Base-by-base conservation (phyloP, 2,888 invertebrate species). In the Pterostichus niger region DNA sequence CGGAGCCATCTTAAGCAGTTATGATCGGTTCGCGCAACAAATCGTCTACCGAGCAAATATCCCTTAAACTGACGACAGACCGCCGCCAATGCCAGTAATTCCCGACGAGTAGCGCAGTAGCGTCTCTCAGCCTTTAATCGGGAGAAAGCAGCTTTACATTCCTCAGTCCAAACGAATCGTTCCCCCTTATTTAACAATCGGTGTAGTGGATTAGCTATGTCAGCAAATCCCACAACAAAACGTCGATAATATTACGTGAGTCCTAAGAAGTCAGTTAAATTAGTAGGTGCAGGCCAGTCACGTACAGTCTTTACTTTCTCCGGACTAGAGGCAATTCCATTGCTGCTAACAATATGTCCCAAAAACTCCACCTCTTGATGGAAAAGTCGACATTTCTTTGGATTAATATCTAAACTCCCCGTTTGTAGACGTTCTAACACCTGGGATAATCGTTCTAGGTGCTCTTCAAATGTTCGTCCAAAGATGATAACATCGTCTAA, bases 401-500 rank as follows among this genome's bases (percentile, higher is more conserved):
- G 46, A 46, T 46, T 46, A 9, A 52, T n/a, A 1, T 52, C 9
- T 13, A 52, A 15, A 13, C 52, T n/a, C 0, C 5, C 52, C 1
- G 2, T 6, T 15, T 52, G n/a, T n/a, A 52, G 5, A n/a, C 52
- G n/a, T n/a, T 52, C 13, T n/a, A 52, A 15, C 13, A 52, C 52
- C 1, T n/a, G n/a, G 2, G n/a, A 6, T 2, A 52, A 52, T 52
- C 52, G 10, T 4, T 52, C n/a, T 2, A 52, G 13, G n/a, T 52
- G 52, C 13, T 52, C 52, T 4, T 52, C 52, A 11, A 59, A 59
- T 17, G 2, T 59, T 11, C 2, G 17, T 2, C 59, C 59, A 17
- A 59, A 59, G 24, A 59, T n/a, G 52, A 52, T 9, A 0, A 52
- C n/a, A 52, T 52, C 52, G 52, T 52, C 52, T 4, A 52, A 52